Evolutionary conservation across 2,888 invertebrate genomes (phyloP).

Genomic region (Dione vanillae): DNA sequence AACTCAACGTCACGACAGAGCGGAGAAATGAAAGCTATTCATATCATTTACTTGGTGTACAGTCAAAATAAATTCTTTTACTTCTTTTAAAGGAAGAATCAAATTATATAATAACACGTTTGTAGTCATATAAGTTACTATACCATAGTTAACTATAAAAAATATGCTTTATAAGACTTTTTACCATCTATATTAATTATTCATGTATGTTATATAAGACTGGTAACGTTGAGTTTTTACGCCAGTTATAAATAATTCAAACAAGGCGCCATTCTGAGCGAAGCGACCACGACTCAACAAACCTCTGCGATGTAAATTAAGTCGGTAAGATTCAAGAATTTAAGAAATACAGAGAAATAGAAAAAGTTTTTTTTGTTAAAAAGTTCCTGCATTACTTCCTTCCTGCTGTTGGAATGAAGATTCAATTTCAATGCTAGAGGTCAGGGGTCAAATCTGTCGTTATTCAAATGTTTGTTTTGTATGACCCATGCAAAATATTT

Average conservation of each 20-base stretch:
- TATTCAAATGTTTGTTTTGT: not conserved
- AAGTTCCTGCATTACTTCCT: not conserved
- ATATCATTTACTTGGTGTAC: no score
- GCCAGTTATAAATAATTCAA: slow-evolving; percentile 13
- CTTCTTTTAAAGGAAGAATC: no score
- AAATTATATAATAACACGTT: no score
- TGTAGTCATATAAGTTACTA: no score
- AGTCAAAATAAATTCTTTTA: no score
- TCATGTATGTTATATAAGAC: not conserved
- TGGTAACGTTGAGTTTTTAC: not conserved
- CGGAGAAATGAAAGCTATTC: no score
- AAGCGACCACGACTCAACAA: not conserved
- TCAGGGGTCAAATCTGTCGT: not conserved
- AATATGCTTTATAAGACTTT: not conserved
- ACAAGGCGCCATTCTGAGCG: not conserved
- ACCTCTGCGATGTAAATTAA: slow-evolving; percentile 13
- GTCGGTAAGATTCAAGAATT: not conserved
- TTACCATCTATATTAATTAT: not conserved
- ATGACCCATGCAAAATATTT: not conserved
- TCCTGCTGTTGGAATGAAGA: not conserved
- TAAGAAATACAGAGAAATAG: not conserved
- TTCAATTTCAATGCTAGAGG: not conserved
- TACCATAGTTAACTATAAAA: no score
- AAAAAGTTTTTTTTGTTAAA: not conserved
- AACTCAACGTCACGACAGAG: no score